Evolutionary conservation across 2,113 vertebrate genomes (phyloP).

Genomic region (Dasyornis broadbenti): DNA sequence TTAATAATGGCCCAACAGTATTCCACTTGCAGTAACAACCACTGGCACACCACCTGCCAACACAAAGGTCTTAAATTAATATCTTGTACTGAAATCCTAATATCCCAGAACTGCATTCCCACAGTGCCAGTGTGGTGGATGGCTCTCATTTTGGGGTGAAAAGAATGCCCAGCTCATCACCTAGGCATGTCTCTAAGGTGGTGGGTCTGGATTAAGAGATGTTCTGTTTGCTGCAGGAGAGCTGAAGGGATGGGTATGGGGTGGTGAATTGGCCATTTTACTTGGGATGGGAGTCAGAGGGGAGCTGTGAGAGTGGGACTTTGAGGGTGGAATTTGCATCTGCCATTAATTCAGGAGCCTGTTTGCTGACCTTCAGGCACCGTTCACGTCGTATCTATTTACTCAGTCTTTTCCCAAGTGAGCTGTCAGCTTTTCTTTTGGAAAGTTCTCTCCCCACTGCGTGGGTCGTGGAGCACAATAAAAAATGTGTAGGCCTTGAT

Average conservation of each 20-base stretch:
- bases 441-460: not conserved
- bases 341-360: not conserved
- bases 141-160: not conserved
- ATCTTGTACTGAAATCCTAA: not conserved
- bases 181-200: not conserved
- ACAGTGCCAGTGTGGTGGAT: not conserved
- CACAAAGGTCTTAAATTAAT: not conserved
- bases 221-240: not conserved
- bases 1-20: not conserved
- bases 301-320: not conserved
- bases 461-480: not conserved
- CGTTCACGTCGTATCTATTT: not conserved
- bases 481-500: slow-evolving; percentile 15
- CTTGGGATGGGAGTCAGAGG: not conserved
- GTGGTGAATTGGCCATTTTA: not conserved
- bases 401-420: slow-evolving; percentile 9
- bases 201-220: not conserved
- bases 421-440: slow-evolving; percentile 35
- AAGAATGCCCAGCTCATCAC: not conserved
- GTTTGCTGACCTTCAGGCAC: slow-evolving; percentile 31
- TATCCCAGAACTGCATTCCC: not conserved
- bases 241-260: not conserved
- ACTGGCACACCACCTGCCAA: not conserved
- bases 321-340: slow-evolving; percentile 36
- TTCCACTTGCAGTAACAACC: not conserved